phyloP scores from a whole-genome alignment of 1,140 invertebrate species.

The Contarinia nasturtii region DNA sequence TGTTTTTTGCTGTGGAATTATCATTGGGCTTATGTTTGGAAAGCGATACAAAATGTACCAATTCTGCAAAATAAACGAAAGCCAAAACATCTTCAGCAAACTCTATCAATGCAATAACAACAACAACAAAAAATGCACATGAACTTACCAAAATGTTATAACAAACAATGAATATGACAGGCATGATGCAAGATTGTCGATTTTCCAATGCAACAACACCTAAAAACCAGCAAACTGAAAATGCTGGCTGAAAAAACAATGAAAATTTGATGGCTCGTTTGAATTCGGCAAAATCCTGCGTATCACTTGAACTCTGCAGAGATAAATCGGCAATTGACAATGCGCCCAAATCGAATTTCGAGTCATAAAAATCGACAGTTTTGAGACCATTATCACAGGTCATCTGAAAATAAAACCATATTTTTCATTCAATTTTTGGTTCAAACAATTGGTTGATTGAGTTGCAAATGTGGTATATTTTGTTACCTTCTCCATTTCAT shows the following conservation, averaged over 20 bases:
- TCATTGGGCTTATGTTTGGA: slow-evolving; percentile 2
- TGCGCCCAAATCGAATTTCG: slow-evolving; percentile 12
- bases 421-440: not conserved
- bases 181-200: slow-evolving; percentile 33
- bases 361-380: slow-evolving; percentile 4
- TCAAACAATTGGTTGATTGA: no score
- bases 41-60: slow-evolving; percentile 4
- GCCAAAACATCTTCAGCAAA: not conserved
- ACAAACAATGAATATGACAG: slow-evolving; percentile 32
- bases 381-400: not conserved
- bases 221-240: slow-evolving; percentile 46
- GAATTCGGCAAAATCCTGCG: slow-evolving; percentile 3
- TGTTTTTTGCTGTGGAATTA: not conserved
- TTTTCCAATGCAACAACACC: slow-evolving; percentile 51
- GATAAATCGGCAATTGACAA: slow-evolving; percentile 20
- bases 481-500: slow-evolving; percentile 3
- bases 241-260: slow-evolving; percentile 34
- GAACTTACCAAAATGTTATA: slow-evolving; percentile 31
- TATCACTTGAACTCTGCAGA: slow-evolving; percentile 10
- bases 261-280: slow-evolving; percentile 18
- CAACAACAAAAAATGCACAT: not conserved
- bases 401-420: not conserved
- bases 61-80: slow-evolving; percentile 1
- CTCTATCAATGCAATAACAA: not conserved
- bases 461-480: no score